Percentiles rank a stretch among this genome's conserved stretches.
phyloP scores from a whole-genome alignment of 2,113 vertebrate genomes.

The Talpa occidentalis region DNA sequence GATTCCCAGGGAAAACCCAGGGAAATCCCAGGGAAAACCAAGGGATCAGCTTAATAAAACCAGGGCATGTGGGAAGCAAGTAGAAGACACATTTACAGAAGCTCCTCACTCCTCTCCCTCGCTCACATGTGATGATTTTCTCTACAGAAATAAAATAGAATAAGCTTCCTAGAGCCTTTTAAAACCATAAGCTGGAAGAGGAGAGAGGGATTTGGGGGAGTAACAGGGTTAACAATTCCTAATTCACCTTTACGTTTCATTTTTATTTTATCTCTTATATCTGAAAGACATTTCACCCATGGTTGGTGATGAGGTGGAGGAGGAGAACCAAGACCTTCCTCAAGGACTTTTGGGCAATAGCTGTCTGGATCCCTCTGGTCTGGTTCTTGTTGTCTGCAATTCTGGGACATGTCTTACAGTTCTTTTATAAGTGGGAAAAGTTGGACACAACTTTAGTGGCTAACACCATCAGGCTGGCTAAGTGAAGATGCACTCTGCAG shows the following conservation, averaged over 20 bases:
- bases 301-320: too few species aligned
- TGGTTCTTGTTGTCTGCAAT: too few species aligned
- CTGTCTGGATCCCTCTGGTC: background rate
- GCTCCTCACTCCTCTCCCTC: background rate
- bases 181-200: background rate
- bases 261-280: background rate
- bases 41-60: background rate
- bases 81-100: background rate
- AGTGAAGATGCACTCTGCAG: background rate
- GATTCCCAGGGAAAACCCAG: background rate
- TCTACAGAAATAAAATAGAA: background rate
- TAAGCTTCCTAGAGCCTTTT: background rate
- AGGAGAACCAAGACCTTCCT: background rate
- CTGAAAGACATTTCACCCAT: background rate
- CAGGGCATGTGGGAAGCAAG: background rate
- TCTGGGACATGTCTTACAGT: too few species aligned
- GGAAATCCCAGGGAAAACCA: background rate
- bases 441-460: background rate
- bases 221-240: too few species aligned
- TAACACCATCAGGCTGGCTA: background rate
- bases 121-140: background rate
- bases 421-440: background rate
- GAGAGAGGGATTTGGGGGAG: background rate
- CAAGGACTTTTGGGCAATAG: background rate
- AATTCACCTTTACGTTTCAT: background rate